These are phyloP conservation scores for Apamea monoglypha DNA, from an alignment of 2,888 invertebrate genomes.

Conservation along the genomic window DNA sequence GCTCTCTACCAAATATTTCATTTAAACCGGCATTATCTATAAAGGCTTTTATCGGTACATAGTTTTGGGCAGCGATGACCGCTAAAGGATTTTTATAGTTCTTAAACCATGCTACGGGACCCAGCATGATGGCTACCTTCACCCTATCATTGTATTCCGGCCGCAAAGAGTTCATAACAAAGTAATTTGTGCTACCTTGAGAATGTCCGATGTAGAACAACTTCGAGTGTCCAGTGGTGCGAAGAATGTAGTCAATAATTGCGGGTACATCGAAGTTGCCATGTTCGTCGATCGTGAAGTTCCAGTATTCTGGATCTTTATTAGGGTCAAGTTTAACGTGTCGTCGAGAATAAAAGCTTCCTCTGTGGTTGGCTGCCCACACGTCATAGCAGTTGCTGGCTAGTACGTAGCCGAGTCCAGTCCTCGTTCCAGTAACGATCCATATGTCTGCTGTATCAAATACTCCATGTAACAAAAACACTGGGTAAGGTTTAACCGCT, in stretches of 20 bases:
- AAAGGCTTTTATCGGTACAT: conserved; percentile 69
- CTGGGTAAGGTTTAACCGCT: conserved; percentile 70
- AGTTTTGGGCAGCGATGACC: conserved; percentile 67
- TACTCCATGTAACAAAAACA: conserved; percentile 80
- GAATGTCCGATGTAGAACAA: conserved; percentile 93
- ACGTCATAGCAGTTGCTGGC: conserved; percentile 90
- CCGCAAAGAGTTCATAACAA: conserved; percentile 87
- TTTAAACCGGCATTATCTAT: conserved; percentile 86
- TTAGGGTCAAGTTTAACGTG: conserved; percentile 87
- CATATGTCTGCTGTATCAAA: conserved; percentile 79
- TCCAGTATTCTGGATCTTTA: conserved; percentile 85
- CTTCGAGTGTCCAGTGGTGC: conserved; percentile 86
- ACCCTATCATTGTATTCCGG: conserved; percentile 91
- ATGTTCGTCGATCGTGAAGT: conserved; percentile 92
- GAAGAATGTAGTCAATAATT: conserved; percentile 83
- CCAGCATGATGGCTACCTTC: conserved; percentile 84
- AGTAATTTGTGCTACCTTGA: conserved; percentile 91
- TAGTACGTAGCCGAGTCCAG: conserved; percentile 79
- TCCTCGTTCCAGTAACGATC: conserved; percentile 75
- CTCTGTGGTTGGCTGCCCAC: conserved; percentile 88
- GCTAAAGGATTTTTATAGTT: conserved; percentile 81
- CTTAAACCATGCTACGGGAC: conserved; percentile 88
- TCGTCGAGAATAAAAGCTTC: conserved; percentile 91
- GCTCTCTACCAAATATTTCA: conserved; percentile 91
- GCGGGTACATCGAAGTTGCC: conserved; percentile 93